Evolutionary conservation across 1,140 invertebrate species (phyloP), one percentile per base, ranked within the genome.

Genomic region (Melitaea cinxia): DNA sequence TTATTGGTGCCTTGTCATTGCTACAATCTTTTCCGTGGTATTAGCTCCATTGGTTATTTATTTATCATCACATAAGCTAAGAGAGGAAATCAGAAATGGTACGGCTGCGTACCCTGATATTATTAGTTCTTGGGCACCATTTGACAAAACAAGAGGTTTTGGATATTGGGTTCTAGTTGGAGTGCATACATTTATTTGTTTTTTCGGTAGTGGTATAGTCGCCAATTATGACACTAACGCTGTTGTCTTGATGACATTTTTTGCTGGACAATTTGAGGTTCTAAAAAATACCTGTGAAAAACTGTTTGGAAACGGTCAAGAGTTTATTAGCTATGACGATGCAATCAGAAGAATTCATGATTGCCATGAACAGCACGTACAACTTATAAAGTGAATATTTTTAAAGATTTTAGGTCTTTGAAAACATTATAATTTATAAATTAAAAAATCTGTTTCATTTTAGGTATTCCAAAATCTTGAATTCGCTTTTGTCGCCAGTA

Each of bases 201-300:
- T 81, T 19, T 85, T 85, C 35, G 85, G 85, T 1, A 83, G 83
- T 6, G 81, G 78, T 23, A 79, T 89, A 4, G 77, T 88, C 0
- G 85, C 85, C 0, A 79, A 63, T 63, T 88, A 83, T 26, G 87
- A 89, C 56, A 73, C 82, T 28, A 85, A 82, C 28, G 77, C 83
- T 5, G 71, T 88, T 10, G 82, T 79, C 0, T 49, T 87, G 56
- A 87, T 89, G 79, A 54, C 74, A 0, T 89, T 89, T 77, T 88
- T 89, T 53, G 63, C 75, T 52, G 87, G 85, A 4, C 87, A 89
- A 52, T 49, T 89, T 0, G 77, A 78, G 7, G 45, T 88, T 39
- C 53, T 89, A 28, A 78, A 71, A 17, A 24, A 23, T 1, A 85
- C 87, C 14, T 88, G 83, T 68, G 54, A 68, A 7, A 70, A 62